Evolutionary conservation across 2,113 vertebrate species (phyloP), one percentile per base, ranked within the genome.

Genomic region (Macquaria australasica): DNA sequence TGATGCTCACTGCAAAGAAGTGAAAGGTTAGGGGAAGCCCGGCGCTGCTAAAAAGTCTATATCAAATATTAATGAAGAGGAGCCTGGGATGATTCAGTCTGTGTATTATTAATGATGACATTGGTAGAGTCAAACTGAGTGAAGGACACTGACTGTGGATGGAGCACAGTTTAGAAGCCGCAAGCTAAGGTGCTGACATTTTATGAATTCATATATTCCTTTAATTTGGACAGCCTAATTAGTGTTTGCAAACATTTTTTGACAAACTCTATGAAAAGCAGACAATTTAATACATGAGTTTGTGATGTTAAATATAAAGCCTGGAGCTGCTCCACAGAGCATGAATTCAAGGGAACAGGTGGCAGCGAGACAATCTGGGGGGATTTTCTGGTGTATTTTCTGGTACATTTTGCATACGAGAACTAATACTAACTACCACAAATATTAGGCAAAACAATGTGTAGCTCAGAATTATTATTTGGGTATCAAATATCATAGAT

Each of bases 1-100:
- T 76, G 84, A 87, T 84, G 73, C 41, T 8, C 6, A 43, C 73
- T 79, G 73, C 45, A 79, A 20, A 82, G 41, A 60, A 83, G 80
- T 45, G 58, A 87, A 90, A 93, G 87, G 90, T 91, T 89, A 85
- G 58, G 86, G 72, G 77, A 86, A 86, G 63, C 86, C 92, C 75
- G 71, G 25, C 48, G 70, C 87, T 87, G 82, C 75, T 80, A 89
- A 87, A 88, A 88, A 85, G 51, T 76, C 67, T 25, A 21, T 66
- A 89, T 91, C 59, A 92, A 93, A 90, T 84, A 90, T 94, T 88
- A 84, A 94, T 77, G 88, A 85, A 73, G 60, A 37, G 67, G 62
- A 85, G 63, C 37, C 51, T 37, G 77, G 74, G 84, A 87, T 82
- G 66, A 83, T 87, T 83, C 72, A 63, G 69, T 51, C 55, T 73